These are phyloP conservation scores for Sinocyclocheilus maitianheensis DNA, from an alignment of 2,113 vertebrate genomes.

Conservation along the genomic window DNA sequence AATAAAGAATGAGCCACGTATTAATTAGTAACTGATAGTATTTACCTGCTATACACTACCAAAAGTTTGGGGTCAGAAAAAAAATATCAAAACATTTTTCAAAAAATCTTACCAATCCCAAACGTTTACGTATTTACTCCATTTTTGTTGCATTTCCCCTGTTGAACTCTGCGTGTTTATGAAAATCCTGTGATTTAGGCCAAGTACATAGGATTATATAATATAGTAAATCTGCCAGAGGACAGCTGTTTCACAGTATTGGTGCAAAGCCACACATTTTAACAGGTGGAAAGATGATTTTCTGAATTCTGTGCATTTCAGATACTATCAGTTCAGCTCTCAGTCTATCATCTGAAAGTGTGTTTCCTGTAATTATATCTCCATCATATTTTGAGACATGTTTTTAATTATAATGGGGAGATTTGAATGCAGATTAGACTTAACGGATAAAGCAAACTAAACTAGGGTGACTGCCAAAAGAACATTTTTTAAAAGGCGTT, in stretches of 20 bases:
- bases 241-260: conserved; percentile 18
- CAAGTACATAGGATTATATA: conserved; percentile 7
- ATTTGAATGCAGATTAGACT: conserved; percentile 45
- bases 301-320: not conserved
- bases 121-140: not conserved
- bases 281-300: not conserved
- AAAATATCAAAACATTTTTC: not conserved
- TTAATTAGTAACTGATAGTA: not conserved
- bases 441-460: conserved; percentile 35
- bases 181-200: not conserved
- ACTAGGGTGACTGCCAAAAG: conserved; percentile 11
- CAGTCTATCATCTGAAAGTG: not conserved
- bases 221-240: conserved; percentile 31
- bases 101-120: not conserved
- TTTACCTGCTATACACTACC: not conserved
- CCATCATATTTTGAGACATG: not conserved
- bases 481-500: not conserved
- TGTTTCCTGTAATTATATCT: conserved; percentile 17
- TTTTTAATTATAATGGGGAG: conserved; percentile 15
- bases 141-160: not conserved
- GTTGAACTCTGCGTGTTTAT: not conserved
- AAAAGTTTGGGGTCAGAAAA: not conserved
- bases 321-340: not conserved
- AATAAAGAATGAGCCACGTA: not conserved
- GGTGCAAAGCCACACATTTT: not conserved